Evolutionary conservation across 2,113 vertebrate genomes (phyloP).

Genomic region (Dendrocopos noguchii): DNA sequence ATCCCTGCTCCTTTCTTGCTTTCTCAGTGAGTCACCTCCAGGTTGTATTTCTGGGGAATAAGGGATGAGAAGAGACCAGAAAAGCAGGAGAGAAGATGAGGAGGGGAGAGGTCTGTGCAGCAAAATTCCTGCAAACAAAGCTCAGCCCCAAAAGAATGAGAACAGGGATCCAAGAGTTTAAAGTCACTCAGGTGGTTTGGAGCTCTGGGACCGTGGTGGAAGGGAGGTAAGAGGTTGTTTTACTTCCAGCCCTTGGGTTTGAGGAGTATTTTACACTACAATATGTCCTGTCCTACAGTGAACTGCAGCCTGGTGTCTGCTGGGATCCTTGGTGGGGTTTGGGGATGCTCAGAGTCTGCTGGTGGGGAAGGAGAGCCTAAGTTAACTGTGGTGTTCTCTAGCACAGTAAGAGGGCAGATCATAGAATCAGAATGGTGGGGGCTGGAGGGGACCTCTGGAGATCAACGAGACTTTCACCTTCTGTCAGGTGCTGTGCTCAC

Average conservation of each 20-base stretch:
- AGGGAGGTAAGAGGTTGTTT: not conserved
- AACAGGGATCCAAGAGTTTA: accelerated
- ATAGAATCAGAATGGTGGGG: no score
- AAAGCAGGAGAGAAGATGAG: no score
- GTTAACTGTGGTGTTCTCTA: not conserved
- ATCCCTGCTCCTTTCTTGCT: no score
- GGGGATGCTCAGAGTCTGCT: not conserved
- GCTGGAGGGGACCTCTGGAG: no score
- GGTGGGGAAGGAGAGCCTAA: not conserved
- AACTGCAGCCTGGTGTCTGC: not conserved
- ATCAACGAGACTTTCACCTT: not conserved
- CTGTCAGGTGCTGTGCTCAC: not conserved
- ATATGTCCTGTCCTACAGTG: accelerated
- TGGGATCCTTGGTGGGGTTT: not conserved
- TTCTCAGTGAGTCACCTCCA: no score
- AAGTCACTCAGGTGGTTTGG: accelerated
- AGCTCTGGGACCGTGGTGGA: not conserved
- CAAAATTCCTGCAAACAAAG: no score
- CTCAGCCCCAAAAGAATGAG: no score
- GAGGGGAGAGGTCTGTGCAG: no score
- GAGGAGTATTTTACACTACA: accelerated
- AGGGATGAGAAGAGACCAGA: no score
- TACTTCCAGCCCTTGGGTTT: not conserved
- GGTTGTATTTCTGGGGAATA: no score
- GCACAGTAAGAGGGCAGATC: accelerated